Conservation (phyloP, 1,140 invertebrate species). For the Brachionus rotundiformis region DNA sequence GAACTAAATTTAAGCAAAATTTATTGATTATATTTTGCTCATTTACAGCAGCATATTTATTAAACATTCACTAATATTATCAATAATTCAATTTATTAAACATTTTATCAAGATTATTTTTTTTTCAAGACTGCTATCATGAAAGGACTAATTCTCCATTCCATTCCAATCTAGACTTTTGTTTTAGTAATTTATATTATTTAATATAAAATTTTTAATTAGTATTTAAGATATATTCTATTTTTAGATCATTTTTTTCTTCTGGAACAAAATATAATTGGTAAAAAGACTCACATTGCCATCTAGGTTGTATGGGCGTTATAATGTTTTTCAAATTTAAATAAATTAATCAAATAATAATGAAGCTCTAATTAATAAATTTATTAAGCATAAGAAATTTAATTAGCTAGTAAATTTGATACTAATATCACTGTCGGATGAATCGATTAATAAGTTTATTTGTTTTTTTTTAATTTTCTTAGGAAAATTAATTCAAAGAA, state of each 20-base stretch:
- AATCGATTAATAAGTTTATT: slow-evolving; percentile 8
- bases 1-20: not conserved
- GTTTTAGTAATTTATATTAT: too few relatives aligned
- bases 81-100: too few relatives aligned
- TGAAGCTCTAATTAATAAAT: slow-evolving; percentile 17
- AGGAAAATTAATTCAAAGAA: not conserved
- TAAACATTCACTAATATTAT: too few relatives aligned
- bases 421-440: slow-evolving; percentile 26
- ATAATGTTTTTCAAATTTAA: not conserved
- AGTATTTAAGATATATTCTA: too few relatives aligned
- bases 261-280: too few relatives aligned
- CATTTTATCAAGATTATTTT: too few relatives aligned
- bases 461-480: slow-evolving; percentile 4
- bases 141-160: too few relatives aligned
- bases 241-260: not conserved
- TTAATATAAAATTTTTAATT: too few relatives aligned
- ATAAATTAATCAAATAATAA: slow-evolving; percentile 43
- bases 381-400: slow-evolving; percentile 32
- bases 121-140: too few relatives aligned
- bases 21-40: not conserved
- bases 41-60: too few relatives aligned
- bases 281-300: too few relatives aligned
- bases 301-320: not conserved
- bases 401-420: not conserved
- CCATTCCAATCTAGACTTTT: too few relatives aligned